These are phyloP conservation scores for Tenthredo livida DNA, from an alignment of 2,888 invertebrate species.

Conservation along the genomic window DNA sequence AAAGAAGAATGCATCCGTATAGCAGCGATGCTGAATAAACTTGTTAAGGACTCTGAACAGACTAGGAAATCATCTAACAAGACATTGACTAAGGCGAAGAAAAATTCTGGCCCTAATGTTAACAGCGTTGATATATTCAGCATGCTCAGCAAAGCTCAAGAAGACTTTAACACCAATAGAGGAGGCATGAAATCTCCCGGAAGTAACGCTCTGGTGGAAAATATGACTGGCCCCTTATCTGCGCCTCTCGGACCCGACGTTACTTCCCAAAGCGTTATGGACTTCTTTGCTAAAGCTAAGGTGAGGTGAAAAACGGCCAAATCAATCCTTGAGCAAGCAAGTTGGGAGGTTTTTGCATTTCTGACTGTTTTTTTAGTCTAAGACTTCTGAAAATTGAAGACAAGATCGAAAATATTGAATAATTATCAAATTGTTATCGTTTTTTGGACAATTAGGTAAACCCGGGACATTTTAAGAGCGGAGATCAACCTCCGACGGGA, in stretches of 20 bases:
- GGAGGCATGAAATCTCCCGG: slow-evolving; percentile 70
- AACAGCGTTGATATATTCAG: slow-evolving; percentile 87
- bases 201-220: slow-evolving; percentile 64
- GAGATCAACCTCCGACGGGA: slow-evolving; percentile 72
- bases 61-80: slow-evolving; percentile 67
- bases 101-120: slow-evolving; percentile 61
- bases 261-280: slow-evolving; percentile 91
- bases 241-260: slow-evolving; percentile 84
- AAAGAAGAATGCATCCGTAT: slow-evolving; percentile 93
- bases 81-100: slow-evolving; percentile 72
- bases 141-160: slow-evolving; percentile 94
- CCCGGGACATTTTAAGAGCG: slow-evolving; percentile 73
- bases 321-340: neutral
- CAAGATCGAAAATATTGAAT: neutral
- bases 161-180: slow-evolving; percentile 87
- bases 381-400: neutral
- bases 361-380: neutral
- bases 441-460: slow-evolving; percentile 66
- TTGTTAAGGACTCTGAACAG: slow-evolving; percentile 83
- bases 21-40: slow-evolving; percentile 85
- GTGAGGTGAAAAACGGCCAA: slow-evolving; percentile 60
- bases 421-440: neutral
- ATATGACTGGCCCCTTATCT: slow-evolving; percentile 72
- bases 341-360: neutral
- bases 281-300: slow-evolving; percentile 90